Percentiles rank a stretch among this genome's conserved stretches.
These are phyloP conservation scores for Macrobrachium nipponense DNA, from an alignment of 1,140 invertebrate species.

Conservation along the genomic window DNA sequence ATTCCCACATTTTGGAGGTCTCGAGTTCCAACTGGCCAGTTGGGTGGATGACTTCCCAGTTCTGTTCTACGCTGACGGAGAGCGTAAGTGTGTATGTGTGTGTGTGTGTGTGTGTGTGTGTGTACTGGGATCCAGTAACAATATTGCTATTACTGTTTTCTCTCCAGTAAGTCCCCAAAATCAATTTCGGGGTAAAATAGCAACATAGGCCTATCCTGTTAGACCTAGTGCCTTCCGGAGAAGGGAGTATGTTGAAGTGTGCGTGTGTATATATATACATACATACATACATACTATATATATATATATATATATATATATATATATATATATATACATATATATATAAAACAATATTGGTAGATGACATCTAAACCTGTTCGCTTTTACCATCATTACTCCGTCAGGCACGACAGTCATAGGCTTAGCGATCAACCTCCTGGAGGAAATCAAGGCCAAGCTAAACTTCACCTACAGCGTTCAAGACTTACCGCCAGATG, in stretches of 20 bases:
- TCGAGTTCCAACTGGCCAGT: conserved; percentile 11
- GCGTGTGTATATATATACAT: too few relatives aligned
- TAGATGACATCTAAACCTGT: too few relatives aligned
- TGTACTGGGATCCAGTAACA: background rate
- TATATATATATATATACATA: too few relatives aligned
- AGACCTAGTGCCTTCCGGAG: too few relatives aligned
- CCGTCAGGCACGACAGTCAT: background rate
- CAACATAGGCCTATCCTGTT: too few relatives aligned
- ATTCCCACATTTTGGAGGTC: conserved; percentile 2
- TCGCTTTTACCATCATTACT: background rate
- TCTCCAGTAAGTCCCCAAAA: too few relatives aligned
- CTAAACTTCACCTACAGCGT: conserved; percentile 39
- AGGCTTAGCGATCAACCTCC: conserved; percentile 5
- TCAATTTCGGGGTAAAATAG: too few relatives aligned
- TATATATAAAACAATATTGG: too few relatives aligned
- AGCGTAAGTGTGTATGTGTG: background rate
- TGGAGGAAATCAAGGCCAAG: conserved; percentile 12
- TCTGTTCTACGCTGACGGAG: conserved; percentile 16
- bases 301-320: too few relatives aligned
- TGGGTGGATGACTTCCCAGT: conserved; percentile 38
- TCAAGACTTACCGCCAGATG: conserved; percentile 33
- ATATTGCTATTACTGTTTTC: too few relatives aligned
- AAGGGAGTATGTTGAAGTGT: too few relatives aligned
- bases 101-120: background rate
- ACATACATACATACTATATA: too few relatives aligned